phyloP scores from a whole-genome alignment of 2,113 vertebrate genomes.

The Ptilorrhoa leucosticta region DNA sequence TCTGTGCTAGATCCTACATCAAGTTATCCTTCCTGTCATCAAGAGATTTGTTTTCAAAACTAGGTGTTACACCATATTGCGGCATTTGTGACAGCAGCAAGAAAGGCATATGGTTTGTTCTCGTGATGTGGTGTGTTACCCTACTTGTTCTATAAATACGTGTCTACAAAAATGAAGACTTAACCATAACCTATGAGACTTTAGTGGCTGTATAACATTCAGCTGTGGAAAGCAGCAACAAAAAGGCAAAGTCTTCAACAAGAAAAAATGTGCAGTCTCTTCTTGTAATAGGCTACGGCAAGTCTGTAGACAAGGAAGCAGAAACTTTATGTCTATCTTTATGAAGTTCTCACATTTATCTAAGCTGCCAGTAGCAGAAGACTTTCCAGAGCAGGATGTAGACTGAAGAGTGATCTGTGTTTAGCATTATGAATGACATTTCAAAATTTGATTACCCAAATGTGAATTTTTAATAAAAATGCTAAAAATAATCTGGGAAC shows the following conservation, averaged over 20 bases:
- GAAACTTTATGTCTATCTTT: background rate
- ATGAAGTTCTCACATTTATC: background rate
- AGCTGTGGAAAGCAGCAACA: background rate
- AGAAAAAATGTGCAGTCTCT: background rate
- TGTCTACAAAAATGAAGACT: background rate
- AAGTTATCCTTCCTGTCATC: background rate
- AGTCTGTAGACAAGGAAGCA: background rate
- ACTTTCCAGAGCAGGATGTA: background rate
- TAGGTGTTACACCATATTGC: background rate
- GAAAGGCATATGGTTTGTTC: background rate
- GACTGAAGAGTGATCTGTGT: background rate
- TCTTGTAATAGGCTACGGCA: background rate
- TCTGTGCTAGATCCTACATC: background rate
- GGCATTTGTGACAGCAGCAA: background rate
- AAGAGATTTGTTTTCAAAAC: conserved; percentile 3
- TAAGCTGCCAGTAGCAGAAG: background rate
- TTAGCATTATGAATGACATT: background rate
- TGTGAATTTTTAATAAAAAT: background rate
- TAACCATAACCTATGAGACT: background rate
- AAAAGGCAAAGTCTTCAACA: background rate
- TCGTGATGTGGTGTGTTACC: background rate
- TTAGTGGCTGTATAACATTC: background rate
- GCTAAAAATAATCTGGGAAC: background rate
- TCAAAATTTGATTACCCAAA: background rate
- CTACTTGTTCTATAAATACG: background rate